These are phyloP conservation scores for Anguilla obscura DNA, from an alignment of 2,797 vertebrate species.

Conservation along the genomic window DNA sequence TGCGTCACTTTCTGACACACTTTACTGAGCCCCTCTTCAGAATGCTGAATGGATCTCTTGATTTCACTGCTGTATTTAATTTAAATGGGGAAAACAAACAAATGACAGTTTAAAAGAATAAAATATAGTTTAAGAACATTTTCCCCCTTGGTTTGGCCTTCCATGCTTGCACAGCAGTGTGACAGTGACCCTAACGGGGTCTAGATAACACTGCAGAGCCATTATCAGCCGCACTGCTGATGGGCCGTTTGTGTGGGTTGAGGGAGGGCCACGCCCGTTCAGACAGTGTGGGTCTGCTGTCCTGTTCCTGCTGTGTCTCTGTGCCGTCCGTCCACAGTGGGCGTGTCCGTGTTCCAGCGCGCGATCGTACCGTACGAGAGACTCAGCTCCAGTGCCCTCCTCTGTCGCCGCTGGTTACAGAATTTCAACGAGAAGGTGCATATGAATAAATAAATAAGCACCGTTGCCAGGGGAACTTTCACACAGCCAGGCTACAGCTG, in stretches of 20 bases:
- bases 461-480: not conserved
- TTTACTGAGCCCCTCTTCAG: too few species aligned
- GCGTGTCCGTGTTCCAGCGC: not conserved
- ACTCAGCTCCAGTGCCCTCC: not conserved
- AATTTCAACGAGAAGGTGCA: constrained; percentile 34
- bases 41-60: too few species aligned
- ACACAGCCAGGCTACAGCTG: constrained; percentile 12
- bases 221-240: not conserved
- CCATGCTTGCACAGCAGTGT: not conserved
- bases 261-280: not conserved
- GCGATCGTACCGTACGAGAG: not conserved
- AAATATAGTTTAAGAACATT: too few species aligned
- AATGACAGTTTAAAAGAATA: too few species aligned
- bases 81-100: too few species aligned
- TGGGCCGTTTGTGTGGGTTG: not conserved
- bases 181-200: not conserved
- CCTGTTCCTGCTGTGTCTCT: not conserved
- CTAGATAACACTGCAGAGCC: too few species aligned
- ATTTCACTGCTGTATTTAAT: too few species aligned
- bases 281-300: not conserved
- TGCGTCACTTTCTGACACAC: too few species aligned
- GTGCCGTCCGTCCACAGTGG: not conserved
- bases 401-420: not conserved
- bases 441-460: constrained; percentile 35
- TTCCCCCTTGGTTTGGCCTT: not conserved